Conservation (phyloP, 2,113 vertebrate genomes). For the Toxostoma redivivum region DNA sequence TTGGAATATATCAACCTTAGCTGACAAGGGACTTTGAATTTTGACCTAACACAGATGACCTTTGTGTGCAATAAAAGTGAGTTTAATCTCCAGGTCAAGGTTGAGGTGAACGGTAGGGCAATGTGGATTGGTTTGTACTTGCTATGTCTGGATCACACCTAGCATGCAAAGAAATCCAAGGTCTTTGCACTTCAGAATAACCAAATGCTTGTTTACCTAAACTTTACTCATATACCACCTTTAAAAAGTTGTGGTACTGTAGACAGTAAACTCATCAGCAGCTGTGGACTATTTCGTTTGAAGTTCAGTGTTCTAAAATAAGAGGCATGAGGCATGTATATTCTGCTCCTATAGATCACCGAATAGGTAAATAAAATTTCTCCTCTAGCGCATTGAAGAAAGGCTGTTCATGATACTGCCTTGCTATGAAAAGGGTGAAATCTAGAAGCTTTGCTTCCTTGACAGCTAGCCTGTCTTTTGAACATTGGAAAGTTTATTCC, state of each 20-base stretch:
- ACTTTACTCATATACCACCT: neutral
- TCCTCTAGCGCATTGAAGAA: neutral
- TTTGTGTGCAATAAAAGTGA: constrained; percentile 79
- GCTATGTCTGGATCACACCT: constrained; percentile 34
- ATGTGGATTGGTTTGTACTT: constrained; percentile 16
- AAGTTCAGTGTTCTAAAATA: constrained; percentile 20
- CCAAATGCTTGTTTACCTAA: constrained; percentile 41
- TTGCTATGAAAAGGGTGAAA: constrained; percentile 26
- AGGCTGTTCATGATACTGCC: neutral
- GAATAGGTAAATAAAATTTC: constrained; percentile 55
- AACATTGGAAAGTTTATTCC: constrained; percentile 40
- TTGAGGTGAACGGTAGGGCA: constrained; percentile 69
- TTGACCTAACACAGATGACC: constrained; percentile 79
- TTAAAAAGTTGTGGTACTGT: neutral
- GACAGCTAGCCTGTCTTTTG: constrained; percentile 42
- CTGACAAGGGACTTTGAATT: constrained; percentile 82
- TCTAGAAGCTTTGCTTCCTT: constrained; percentile 48
- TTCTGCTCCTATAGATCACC: constrained; percentile 10
- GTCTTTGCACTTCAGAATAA: constrained; percentile 13
- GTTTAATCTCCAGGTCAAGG: constrained; percentile 81
- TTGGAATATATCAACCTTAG: constrained; percentile 83
- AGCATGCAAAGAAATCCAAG: constrained; percentile 31
- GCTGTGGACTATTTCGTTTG: neutral
- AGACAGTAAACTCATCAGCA: constrained; percentile 1
- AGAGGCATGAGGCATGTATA: neutral